Evolutionary conservation across 2,888 invertebrate species (phyloP), one percentile per base, ranked within the genome.

Genomic region (Drosophila subsilvestris): DNA sequence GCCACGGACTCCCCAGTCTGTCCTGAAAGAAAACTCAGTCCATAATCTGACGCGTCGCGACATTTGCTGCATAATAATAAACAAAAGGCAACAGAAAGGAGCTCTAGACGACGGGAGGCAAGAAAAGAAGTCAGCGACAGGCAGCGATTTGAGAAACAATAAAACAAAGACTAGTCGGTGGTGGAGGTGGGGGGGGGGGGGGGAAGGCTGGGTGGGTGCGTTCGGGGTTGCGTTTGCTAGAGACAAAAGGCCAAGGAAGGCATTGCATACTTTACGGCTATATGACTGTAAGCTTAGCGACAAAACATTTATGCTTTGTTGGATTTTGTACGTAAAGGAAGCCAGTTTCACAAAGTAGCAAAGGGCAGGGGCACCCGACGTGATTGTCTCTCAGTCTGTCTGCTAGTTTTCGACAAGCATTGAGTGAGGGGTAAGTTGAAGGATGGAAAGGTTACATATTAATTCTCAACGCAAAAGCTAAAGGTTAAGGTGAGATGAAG

Each of bases 291-390:
- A 72, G 71, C 71, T 71, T 71, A 71, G 72, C 72, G 57, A 72
- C 63, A 71, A 58, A 63, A 72, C 71, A 71, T 71, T 71, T 71
- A 71, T 71, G 71, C 63, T 72, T 70, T 70, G 70, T 72, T 72
- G 72, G 72, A 72, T 71, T 71, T 71, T 70, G 37, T 25, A 25
- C 25, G 25, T 63, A 63, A 56, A 55, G 56, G 54, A 54, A 42
- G 59, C 42, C 9, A 20, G 20, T 8, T 14, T 12, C 10, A 8
- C 12, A 8, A 25, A 29, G n/a, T 4, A 55, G 14, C 9, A 43
- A 14, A 18, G 29, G 8, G 3, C 10, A 27, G n/a, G 45, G 56
- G 1, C 29, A 25, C 56, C 56, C 42, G 47, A 68, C 68, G 51
- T 53, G 50, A 63, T 71, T 71, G 72, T 54, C 70, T 71, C 25